These are phyloP conservation scores for Odontothrips loti DNA, from an alignment of 2,888 invertebrate species.

Conservation along the genomic window DNA sequence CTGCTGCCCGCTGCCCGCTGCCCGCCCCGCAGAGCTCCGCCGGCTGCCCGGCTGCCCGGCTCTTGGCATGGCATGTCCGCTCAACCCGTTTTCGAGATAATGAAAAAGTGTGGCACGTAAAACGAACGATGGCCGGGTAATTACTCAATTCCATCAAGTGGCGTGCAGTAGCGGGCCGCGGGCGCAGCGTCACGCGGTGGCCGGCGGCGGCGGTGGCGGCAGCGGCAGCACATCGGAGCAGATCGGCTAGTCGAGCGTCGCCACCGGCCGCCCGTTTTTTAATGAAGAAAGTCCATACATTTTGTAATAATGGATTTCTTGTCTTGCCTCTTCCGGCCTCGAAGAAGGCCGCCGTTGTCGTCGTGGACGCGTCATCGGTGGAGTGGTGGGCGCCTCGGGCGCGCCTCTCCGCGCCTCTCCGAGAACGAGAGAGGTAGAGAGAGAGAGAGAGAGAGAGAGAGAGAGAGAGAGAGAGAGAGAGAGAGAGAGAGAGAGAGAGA, in stretches of 20 bases:
- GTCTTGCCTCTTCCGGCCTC: neutral
- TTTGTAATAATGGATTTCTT: conserved; percentile 8
- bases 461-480: too few relatives aligned
- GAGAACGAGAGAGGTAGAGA: too few relatives aligned
- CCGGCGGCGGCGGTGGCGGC: neutral
- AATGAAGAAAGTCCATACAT: conserved; percentile 11
- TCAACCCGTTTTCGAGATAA: conserved; percentile 25
- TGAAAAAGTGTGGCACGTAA: conserved; percentile 26
- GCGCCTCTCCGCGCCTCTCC: neutral
- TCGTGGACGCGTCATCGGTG: neutral
- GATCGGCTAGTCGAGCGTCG: neutral
- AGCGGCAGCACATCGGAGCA: neutral
- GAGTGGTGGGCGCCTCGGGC: neutral
- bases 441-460: too few relatives aligned
- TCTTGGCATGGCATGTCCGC: conserved; percentile 12
- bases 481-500: too few relatives aligned
- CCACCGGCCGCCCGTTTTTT: neutral
- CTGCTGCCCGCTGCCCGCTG: too few relatives aligned
- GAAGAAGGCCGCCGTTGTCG: neutral
- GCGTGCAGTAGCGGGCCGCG: conserved; percentile 19
- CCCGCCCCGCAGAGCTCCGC: too few relatives aligned
- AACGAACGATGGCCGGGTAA: conserved; percentile 24
- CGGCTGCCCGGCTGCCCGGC: too few relatives aligned
- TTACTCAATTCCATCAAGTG: conserved; percentile 25
- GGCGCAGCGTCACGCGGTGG: neutral